Conservation (phyloP, 23 tunicate genomes). For the Styela clava region DNA sequence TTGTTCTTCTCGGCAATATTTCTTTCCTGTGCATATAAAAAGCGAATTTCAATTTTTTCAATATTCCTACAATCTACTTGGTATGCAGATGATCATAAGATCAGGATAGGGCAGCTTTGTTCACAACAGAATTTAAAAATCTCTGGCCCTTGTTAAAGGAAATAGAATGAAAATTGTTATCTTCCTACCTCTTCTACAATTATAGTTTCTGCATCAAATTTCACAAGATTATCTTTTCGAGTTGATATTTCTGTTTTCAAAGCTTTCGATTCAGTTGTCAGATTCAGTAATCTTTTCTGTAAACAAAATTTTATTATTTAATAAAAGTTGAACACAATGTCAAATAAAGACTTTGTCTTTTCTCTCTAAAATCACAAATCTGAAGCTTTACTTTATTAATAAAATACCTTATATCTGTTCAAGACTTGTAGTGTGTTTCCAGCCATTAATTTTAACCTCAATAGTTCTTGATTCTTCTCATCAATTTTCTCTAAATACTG, state of each 20-base stretch:
- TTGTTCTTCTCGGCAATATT: constrained; percentile 69
- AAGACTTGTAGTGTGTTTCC: constrained; percentile 92
- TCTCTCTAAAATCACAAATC: no score
- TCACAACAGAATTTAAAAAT: no score
- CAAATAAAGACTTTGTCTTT: no score
- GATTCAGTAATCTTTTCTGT: constrained; percentile 56
- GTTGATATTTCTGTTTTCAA: constrained; percentile 55
- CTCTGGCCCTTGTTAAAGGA: no score
- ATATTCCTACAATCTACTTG: not conserved
- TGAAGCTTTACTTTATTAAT: no score
- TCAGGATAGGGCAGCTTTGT: not conserved
- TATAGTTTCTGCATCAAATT: constrained; percentile 54
- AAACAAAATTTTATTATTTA: no score
- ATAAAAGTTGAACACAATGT: no score
- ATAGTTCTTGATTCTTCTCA: constrained; percentile 90
- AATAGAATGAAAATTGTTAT: no score
- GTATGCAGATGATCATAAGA: not conserved
- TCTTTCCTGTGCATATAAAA: constrained; percentile 46
- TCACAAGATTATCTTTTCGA: constrained; percentile 47
- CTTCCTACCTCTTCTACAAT: constrained; percentile 51
- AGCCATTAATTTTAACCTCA: constrained; percentile 86
- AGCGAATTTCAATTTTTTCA: not conserved
- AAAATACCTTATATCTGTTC: constrained; percentile 58
- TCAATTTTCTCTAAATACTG: constrained; percentile 93
- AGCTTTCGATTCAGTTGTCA: constrained; percentile 57